Evolutionary conservation across 2,113 vertebrate species (phyloP).

Genomic region (Plestiodon gilberti): DNA sequence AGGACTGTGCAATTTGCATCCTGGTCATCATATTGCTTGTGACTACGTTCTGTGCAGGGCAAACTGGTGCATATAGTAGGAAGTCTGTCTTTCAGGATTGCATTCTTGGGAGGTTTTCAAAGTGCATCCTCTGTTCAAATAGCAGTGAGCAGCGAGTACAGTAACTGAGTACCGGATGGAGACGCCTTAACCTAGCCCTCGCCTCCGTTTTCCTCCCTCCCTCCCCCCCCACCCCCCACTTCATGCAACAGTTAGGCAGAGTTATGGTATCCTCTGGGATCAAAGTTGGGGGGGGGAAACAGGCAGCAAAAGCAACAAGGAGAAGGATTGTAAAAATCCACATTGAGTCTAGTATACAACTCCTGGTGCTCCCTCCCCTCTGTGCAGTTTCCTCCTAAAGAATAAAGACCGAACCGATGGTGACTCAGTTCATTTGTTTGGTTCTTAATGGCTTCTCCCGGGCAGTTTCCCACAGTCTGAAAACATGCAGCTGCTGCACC

Average conservation of each 20-base stretch:
- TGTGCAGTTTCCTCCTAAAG: neutral
- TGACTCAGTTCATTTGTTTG: neutral
- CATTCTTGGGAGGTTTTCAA: slow-evolving; percentile 5
- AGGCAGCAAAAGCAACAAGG: neutral
- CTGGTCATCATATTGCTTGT: neutral
- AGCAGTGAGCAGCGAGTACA: no score
- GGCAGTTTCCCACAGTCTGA: accelerated
- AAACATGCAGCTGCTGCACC: accelerated
- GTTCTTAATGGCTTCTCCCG: neutral
- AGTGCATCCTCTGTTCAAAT: neutral
- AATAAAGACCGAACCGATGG: neutral
- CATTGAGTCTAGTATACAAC: neutral
- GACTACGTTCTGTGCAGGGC: neutral
- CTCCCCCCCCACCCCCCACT: no score
- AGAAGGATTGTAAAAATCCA: neutral
- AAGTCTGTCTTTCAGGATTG: neutral
- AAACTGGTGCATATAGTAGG: neutral
- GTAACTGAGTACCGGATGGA: neutral
- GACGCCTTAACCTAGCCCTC: neutral
- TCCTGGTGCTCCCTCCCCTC: neutral
- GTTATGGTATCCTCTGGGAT: neutral
- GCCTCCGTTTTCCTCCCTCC: neutral
- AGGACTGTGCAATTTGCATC: neutral
- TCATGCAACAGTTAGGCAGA: neutral
- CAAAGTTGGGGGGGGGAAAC: neutral